A percentile compares a stretch with the other conserved stretches of the same genome.
These are phyloP conservation scores for Helarctos malayanus DNA, from an alignment of 2,797 vertebrate genomes.

Conservation along the genomic window DNA sequence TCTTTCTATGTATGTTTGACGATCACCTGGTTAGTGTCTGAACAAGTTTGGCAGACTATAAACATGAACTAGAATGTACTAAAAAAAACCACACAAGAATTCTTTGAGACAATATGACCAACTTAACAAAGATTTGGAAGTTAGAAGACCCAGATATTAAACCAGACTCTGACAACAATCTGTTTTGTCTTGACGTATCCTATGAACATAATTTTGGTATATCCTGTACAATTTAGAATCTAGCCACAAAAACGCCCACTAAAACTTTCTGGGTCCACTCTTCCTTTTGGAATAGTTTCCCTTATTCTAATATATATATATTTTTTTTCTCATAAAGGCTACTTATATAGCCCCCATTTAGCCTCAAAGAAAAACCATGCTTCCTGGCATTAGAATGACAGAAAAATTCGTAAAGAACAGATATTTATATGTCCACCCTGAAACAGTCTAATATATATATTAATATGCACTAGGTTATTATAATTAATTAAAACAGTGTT, in stretches of 20 bases:
- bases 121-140: neutral
- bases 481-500: neutral
- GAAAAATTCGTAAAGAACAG: neutral
- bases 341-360: neutral
- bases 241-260: neutral
- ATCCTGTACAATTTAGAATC: neutral
- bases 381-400: neutral
- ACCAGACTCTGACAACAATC: neutral
- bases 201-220: neutral
- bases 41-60: neutral
- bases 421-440: neutral
- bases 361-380: neutral
- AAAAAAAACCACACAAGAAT: neutral
- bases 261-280: neutral
- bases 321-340: neutral
- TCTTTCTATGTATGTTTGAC: neutral
- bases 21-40: neutral
- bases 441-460: neutral
- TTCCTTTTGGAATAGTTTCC: neutral
- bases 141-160: neutral
- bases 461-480: neutral
- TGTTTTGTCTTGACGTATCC: neutral
- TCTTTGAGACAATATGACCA: neutral
- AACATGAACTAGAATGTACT: neutral
- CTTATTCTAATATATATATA: neutral